Conservation (phyloP, 2,113 vertebrate species). For the Guaruba guarouba region DNA sequence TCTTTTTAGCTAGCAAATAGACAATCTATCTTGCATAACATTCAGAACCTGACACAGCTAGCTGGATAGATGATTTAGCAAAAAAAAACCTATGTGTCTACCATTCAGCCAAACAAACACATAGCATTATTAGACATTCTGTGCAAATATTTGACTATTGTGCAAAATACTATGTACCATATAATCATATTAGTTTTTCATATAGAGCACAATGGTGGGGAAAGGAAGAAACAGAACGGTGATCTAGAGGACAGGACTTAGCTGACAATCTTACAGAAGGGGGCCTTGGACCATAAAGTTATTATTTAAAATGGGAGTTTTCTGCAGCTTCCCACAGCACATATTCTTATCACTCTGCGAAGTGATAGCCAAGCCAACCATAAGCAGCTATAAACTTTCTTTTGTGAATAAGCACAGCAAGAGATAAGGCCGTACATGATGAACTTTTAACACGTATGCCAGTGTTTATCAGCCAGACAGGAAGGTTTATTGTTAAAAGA, state of each 20-base stretch:
- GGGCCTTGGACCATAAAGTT: neutral
- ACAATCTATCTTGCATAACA: neutral
- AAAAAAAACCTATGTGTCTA: neutral
- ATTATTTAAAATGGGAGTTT: neutral
- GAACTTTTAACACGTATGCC: neutral
- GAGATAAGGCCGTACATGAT: neutral
- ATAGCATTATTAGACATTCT: neutral
- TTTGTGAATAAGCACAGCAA: neutral
- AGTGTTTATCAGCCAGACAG: conserved; percentile 24
- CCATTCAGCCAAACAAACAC: neutral
- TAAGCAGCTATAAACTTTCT: neutral
- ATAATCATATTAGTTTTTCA: neutral
- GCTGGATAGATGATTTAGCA: neutral
- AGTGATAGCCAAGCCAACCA: neutral
- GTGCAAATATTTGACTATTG: neutral
- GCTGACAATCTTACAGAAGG: neutral
- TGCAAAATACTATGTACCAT: neutral
- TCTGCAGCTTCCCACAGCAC: neutral
- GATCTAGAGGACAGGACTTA: neutral
- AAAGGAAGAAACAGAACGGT: neutral
- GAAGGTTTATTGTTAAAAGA: conserved; percentile 54
- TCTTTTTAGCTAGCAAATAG: neutral
- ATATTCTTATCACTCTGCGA: neutral
- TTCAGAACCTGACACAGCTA: neutral
- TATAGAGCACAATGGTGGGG: neutral